Conservation (phyloP, 1,140 invertebrate genomes). For the Brachionus calyciflorus region DNA sequence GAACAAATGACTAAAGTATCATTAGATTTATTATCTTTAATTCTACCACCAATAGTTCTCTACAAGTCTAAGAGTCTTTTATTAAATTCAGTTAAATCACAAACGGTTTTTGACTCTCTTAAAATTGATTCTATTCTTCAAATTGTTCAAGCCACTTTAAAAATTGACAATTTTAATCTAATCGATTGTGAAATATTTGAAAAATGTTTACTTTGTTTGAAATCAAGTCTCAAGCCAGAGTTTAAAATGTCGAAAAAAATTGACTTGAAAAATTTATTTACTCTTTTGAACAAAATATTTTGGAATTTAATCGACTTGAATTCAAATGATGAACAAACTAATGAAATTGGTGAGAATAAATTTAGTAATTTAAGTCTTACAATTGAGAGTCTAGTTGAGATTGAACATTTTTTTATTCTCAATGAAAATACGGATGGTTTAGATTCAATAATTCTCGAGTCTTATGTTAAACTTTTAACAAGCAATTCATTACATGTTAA, state of each 20-base stretch:
- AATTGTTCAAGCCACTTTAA: not conserved
- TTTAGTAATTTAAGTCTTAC: conserved; percentile 24
- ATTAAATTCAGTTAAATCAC: not conserved
- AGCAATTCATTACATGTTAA: conserved; percentile 7
- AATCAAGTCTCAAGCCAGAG: not conserved
- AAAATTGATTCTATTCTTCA: not conserved
- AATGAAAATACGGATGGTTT: not conserved
- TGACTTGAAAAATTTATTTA: not conserved
- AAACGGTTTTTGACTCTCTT: not conserved
- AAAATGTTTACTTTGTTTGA: conserved; percentile 23
- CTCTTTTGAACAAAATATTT: not conserved
- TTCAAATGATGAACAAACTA: not conserved
- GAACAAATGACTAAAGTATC: not conserved
- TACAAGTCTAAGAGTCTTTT: conserved; percentile 11
- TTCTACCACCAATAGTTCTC: conserved; percentile 8
- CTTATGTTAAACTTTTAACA: conserved; percentile 12
- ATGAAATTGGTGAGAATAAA: not conserved
- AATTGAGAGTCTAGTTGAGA: not conserved
- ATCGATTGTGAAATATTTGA: conserved; percentile 44
- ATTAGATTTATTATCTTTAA: not conserved
- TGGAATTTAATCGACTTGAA: conserved; percentile 5
- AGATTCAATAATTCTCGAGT: not conserved
- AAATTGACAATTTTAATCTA: not conserved
- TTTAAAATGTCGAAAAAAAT: not conserved
- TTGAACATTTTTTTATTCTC: not conserved